Conservation (phyloP, 1,140 invertebrate species). For the Anoplolepis gracilipes region DNA sequence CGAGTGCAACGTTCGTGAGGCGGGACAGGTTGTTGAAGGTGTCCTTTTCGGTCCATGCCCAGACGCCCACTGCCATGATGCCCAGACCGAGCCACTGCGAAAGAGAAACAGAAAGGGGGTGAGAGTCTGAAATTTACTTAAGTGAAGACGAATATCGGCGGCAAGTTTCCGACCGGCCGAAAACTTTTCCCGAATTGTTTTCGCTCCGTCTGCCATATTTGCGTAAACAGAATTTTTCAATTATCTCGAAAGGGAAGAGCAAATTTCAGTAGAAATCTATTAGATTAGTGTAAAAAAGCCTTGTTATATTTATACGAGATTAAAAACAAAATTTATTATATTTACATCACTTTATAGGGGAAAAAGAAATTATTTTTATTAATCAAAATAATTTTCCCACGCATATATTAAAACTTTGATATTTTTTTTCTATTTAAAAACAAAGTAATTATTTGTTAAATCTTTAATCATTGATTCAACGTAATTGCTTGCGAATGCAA, state of each 20-base stretch:
- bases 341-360: neutral
- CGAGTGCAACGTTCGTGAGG: conserved; percentile 95
- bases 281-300: neutral
- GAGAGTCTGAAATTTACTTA: conserved; percentile 22
- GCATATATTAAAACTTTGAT: neutral
- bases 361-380: neutral
- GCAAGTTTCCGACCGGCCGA: conserved; percentile 24
- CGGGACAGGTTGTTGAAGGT: conserved; percentile 96
- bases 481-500: neutral
- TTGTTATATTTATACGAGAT: neutral
- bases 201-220: conserved; percentile 24
- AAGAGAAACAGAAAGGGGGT: conserved; percentile 42
- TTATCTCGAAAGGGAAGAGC: neutral
- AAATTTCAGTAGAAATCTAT: neutral
- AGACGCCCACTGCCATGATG: conserved; percentile 95
- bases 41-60: conserved; percentile 99
- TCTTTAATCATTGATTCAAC: neutral
- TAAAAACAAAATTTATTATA: neutral
- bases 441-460: neutral
- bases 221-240: conserved; percentile 21
- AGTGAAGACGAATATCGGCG: conserved; percentile 42
- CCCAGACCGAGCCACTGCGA: conserved; percentile 94
- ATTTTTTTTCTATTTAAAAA: neutral
- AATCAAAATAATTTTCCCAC: neutral
- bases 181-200: conserved; percentile 37